These are phyloP conservation scores for Myotis myotis DNA, from an alignment of 2,797 vertebrate genomes.

Conservation along the genomic window DNA sequence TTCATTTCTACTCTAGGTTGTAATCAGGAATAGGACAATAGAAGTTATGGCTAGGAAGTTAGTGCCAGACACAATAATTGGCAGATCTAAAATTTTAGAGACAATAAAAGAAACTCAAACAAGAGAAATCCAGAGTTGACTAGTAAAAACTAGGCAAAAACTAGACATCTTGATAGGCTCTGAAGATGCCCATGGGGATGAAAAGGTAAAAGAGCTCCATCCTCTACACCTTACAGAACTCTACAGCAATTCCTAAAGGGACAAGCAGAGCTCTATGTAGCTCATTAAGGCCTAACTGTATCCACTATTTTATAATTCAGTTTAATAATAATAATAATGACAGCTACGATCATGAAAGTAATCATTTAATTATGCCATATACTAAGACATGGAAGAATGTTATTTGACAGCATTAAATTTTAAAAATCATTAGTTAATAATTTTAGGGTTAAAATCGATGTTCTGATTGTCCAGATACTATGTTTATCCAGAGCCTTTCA, in stretches of 20 bases:
- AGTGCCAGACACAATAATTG: neutral
- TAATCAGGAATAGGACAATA: constrained; percentile 9
- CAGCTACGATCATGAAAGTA: neutral
- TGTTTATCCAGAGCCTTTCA: neutral
- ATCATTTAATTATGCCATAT: neutral
- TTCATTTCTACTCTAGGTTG: constrained; percentile 7
- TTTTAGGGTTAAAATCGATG: neutral
- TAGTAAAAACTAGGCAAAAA: neutral
- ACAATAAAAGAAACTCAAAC: neutral
- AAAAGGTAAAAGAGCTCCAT: neutral
- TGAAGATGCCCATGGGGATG: neutral
- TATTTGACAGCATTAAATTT: neutral
- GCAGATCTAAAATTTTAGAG: neutral
- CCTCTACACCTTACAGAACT: neutral
- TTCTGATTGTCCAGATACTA: neutral
- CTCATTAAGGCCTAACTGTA: neutral
- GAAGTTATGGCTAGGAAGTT: neutral
- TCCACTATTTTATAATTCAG: neutral
- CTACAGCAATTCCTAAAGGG: neutral
- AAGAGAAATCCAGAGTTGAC: neutral
- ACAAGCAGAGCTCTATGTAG: neutral
- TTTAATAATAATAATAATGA: constrained; percentile 27
- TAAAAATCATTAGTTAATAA: constrained; percentile 12
- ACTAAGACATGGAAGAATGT: neutral
- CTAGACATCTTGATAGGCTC: rapidly evolving